Percentiles rank a stretch among this genome's conserved stretches.
phyloP scores from a whole-genome alignment of 2,888 invertebrate genomes.

The Sinhomidia bicolor region DNA sequence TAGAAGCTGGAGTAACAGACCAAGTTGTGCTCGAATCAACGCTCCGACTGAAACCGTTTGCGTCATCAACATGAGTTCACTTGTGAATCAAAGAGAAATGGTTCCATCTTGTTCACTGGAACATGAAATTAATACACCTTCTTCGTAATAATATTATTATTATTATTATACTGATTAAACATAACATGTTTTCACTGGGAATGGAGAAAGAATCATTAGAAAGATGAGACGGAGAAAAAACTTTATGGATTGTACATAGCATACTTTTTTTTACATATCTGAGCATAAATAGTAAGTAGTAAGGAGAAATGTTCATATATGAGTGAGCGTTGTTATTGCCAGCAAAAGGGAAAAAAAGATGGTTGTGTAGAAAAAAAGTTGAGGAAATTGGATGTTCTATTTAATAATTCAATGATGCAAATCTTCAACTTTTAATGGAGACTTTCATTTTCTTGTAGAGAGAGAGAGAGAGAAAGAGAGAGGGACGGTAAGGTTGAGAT shows the following conservation, averaged over 20 bases:
- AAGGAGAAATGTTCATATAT: too few relatives aligned
- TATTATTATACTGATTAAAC: not conserved
- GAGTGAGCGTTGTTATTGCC: too few relatives aligned
- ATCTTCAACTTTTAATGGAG: not conserved
- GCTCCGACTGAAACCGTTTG: conserved; percentile 2
- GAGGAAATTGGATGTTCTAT: conserved; percentile 20
- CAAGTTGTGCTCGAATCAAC: not conserved
- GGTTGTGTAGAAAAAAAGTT: not conserved
- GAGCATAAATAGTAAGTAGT: too few relatives aligned
- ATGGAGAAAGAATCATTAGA: not conserved
- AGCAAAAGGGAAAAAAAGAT: not conserved
- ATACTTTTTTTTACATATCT: not conserved
- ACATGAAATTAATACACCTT: not conserved
- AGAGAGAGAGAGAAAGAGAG: too few relatives aligned
- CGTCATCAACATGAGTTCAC: conserved; percentile 14
- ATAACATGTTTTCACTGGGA: not conserved
- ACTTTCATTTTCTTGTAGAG: not conserved
- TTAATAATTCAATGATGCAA: not conserved
- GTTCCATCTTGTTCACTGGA: not conserved
- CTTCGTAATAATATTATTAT: not conserved
- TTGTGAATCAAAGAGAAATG: conserved; percentile 11
- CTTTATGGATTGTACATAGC: not conserved
- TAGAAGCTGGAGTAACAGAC: not conserved
- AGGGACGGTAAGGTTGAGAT: too few relatives aligned
- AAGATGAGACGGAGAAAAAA: not conserved